phyloP scores from a whole-genome alignment of 2,888 invertebrate genomes.

The Dicranocentrus wangi region DNA sequence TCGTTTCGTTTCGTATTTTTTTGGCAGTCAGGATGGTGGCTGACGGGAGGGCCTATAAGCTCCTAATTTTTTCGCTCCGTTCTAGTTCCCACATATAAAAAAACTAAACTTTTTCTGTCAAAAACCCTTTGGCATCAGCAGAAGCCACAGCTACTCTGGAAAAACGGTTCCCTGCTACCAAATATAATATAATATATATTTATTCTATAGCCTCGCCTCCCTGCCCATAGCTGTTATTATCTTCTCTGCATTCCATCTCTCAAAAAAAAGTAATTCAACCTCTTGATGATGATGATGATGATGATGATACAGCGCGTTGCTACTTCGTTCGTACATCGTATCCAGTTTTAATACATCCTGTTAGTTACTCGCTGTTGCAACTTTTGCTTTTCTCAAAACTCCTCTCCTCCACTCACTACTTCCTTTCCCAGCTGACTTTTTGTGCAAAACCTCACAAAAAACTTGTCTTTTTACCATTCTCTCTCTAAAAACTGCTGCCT shows the following conservation, averaged over 20 bases:
- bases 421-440: constrained; percentile 15
- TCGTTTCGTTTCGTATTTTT: neutral
- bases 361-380: neutral
- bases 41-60: too few relatives aligned
- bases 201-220: too few relatives aligned
- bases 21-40: constrained; percentile 3
- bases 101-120: constrained; percentile 21
- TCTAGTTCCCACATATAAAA: constrained; percentile 17
- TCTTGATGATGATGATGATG: too few relatives aligned
- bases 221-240: neutral
- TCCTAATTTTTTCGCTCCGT: too few relatives aligned
- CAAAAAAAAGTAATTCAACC: too few relatives aligned
- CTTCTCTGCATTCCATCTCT: neutral
- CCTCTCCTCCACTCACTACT: neutral
- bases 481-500: neutral
- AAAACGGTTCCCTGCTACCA: too few relatives aligned
- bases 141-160: constrained; percentile 4
- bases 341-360: neutral
- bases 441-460: neutral
- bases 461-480: neutral
- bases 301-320: neutral
- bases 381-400: neutral
- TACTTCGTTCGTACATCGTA: neutral
- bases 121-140: constrained; percentile 11
- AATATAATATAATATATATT: too few relatives aligned